Evolutionary conservation across 2,888 invertebrate genomes (phyloP), one percentile per base, ranked within the genome.

Genomic region (Ochropleura leucogaster): DNA sequence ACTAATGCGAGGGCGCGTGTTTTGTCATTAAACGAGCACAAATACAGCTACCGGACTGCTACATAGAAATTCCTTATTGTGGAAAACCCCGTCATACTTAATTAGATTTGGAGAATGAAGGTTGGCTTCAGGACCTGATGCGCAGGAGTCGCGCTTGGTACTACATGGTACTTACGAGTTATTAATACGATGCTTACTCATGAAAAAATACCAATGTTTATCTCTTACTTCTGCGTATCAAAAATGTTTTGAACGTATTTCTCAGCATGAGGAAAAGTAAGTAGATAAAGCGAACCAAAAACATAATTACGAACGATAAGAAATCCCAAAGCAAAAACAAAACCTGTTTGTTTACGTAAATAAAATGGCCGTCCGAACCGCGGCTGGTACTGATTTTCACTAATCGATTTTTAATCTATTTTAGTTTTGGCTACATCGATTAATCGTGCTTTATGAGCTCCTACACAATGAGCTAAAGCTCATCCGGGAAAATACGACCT

Each of bases 241-340:
- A 53, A 59, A 40, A 12, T 62, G 71, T 62, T 75, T 79, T 76
- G 79, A 44, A 62, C 14, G 8, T 47, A 47, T 47, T 60, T n/a
- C 53, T 14, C 53, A 49, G 53, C 8, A 78, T 60, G 53, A 76
- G 79, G 79, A 79, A 76, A 79, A 76, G 47, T 51, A 59, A 77
- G 49, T 62, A 53, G 16, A 69, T 75, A 57, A 51, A 20, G 12
- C 14, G 20, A 68, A 69, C 14, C 12, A 9, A 69, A n/a, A 20
- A 42, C 49, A 12, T 60, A 47, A 16, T 53, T 47, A 46, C 7
- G 20, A 53, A 44, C n/a, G 14, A 72, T 53, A 60, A 62, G 60
- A 79, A 55, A 55, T 62, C 53, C 30, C 30, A 4, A 62, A 49
- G 10, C 47, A 30, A 79, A 79, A 72, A 71, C 60, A 70, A 47